These are phyloP conservation scores for Aselliscus stoliczkanus DNA, from an alignment of 2,797 vertebrate genomes.

Conservation along the genomic window DNA sequence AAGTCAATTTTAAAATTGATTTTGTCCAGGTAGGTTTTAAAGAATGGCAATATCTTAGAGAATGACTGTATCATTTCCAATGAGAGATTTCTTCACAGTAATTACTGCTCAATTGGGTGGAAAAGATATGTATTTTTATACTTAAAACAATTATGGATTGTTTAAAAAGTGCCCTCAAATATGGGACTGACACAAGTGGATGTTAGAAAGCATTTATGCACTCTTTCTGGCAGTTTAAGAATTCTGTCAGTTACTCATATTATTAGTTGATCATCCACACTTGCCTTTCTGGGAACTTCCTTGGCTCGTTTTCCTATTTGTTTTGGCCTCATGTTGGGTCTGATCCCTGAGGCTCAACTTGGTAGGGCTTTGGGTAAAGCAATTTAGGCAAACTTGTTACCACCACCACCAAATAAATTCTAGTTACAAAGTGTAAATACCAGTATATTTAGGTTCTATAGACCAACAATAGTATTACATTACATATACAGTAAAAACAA, in stretches of 20 bases:
- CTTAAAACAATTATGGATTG: conserved; percentile 30
- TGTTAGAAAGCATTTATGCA: neutral
- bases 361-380: neutral
- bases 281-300: neutral
- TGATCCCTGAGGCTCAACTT: neutral
- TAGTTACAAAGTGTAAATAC: neutral
- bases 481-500: neutral
- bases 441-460: neutral
- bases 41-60: neutral
- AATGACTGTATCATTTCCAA: neutral
- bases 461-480: neutral
- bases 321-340: neutral
- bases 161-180: neutral
- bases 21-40: neutral
- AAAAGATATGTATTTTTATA: conserved; percentile 8
- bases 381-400: neutral
- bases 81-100: neutral
- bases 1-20: conserved; percentile 4
- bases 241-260: neutral
- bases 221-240: neutral
- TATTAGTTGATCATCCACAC: neutral
- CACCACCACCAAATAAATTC: neutral
- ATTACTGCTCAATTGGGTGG: neutral
- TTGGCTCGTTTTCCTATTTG: neutral
- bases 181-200: neutral